A percentile compares a stretch with the other conserved stretches of the same genome.
These are phyloP conservation scores for Microcebus murinus DNA, from an alignment of 2,113 vertebrate species.

Conservation along the genomic window DNA sequence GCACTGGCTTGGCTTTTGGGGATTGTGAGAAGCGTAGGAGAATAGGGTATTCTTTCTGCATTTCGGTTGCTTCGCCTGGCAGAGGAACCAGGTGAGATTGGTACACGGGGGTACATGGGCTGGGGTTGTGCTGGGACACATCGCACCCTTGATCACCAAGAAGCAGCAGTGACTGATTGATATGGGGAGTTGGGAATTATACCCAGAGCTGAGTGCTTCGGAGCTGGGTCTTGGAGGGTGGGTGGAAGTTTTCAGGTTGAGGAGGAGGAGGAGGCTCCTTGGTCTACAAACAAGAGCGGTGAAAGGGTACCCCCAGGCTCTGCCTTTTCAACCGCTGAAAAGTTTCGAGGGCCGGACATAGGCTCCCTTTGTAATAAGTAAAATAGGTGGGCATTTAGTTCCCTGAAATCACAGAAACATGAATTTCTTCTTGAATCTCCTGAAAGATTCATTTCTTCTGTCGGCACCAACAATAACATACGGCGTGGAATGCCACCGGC, in stretches of 20 bases:
- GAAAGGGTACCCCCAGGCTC: neutral
- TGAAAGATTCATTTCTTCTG: slow-evolving; percentile 72
- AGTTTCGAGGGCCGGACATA: neutral
- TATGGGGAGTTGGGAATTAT: neutral
- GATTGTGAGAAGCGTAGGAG: neutral
- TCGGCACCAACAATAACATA: slow-evolving; percentile 59
- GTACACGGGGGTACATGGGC: fast-evolving
- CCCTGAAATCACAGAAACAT: slow-evolving; percentile 29
- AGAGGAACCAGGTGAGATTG: too few species aligned
- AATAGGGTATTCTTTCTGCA: neutral
- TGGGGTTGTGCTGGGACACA: too few species aligned
- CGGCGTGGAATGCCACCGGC: slow-evolving; percentile 27
- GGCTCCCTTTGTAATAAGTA: slow-evolving; percentile 41
- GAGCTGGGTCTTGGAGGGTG: neutral
- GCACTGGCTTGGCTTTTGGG: neutral
- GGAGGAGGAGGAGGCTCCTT: neutral
- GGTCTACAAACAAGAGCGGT: neutral
- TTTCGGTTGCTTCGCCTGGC: neutral
- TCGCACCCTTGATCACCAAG: fast-evolving
- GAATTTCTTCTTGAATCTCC: slow-evolving; percentile 24
- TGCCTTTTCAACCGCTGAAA: neutral
- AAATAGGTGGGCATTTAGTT: neutral
- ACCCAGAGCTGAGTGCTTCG: neutral
- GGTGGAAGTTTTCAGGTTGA: neutral
- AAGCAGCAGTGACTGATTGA: too few species aligned